A percentile compares a stretch with the other conserved stretches of the same genome.
Evolutionary conservation across 1,140 invertebrate genomes (phyloP).

Genomic region (Drosophila subpulchrella): DNA sequence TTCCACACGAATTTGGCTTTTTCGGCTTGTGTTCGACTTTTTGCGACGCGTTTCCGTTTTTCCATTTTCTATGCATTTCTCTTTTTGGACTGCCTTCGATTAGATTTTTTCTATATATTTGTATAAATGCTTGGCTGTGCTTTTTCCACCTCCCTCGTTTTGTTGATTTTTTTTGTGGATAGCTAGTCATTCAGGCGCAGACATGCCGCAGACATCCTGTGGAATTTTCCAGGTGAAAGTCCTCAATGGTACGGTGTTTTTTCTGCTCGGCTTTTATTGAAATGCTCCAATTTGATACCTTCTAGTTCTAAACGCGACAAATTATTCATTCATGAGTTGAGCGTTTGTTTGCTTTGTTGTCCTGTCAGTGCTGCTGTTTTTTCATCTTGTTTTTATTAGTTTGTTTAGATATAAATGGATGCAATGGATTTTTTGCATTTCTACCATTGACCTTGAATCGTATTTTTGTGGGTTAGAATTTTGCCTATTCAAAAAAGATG

Average conservation of each 20-base stretch:
- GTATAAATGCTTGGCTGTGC: constrained; percentile 57
- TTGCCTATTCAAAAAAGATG: constrained; percentile 12
- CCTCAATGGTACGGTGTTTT: constrained; percentile 48
- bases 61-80: constrained; percentile 48
- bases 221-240: constrained; percentile 78
- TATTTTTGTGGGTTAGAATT: constrained; percentile 58
- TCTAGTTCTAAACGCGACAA: constrained; percentile 71
- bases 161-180: constrained; percentile 43
- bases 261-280: constrained; percentile 41
- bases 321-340: constrained; percentile 74
- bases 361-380: constrained; percentile 36
- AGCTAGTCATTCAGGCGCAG: constrained; percentile 68
- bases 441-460: constrained; percentile 64
- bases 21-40: constrained; percentile 47
- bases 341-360: constrained; percentile 29
- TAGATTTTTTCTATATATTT: constrained; percentile 78
- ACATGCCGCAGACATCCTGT: constrained; percentile 73
- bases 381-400: constrained; percentile 48
- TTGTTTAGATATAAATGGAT: constrained; percentile 61
- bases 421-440: constrained; percentile 23
- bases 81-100: constrained; percentile 65
- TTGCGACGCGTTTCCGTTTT: constrained; percentile 34
- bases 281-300: constrained; percentile 48
- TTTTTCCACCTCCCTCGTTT: constrained; percentile 13
- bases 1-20: constrained; percentile 63